These are phyloP conservation scores for Diadema setosum DNA, from an alignment of 35 echinoderm and acorn worm genomes.

Conservation along the genomic window DNA sequence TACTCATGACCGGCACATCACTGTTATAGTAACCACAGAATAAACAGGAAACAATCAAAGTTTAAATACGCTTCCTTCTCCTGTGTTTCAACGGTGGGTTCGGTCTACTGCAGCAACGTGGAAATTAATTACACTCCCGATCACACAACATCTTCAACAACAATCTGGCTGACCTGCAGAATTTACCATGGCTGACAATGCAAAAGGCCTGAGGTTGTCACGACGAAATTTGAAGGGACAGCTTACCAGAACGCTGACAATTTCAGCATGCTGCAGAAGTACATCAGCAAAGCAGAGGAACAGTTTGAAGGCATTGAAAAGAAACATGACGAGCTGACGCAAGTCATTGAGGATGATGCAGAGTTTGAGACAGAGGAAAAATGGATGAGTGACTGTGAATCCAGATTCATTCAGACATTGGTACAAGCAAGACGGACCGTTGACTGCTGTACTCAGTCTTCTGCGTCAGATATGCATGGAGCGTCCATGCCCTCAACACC, in stretches of 20 bases:
- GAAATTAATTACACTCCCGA: no score
- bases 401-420: neutral
- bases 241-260: constrained; percentile 51
- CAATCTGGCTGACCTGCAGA: neutral
- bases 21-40: no score
- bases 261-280: constrained; percentile 28
- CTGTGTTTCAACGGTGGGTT: no score
- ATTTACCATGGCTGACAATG: constrained; percentile 8
- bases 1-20: no score
- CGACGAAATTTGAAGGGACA: constrained; percentile 60
- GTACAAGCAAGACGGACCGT: neutral
- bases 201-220: constrained; percentile 42
- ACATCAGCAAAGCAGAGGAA: constrained; percentile 52
- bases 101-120: no score
- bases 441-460: neutral
- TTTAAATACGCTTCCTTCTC: no score
- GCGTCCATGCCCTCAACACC: neutral
- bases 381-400: neutral
- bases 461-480: neutral
- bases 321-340: constrained; percentile 57
- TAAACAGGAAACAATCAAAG: no score
- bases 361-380: neutral
- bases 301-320: constrained; percentile 59
- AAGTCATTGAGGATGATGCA: constrained; percentile 28
- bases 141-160: constrained; percentile 80